phyloP scores from a whole-genome alignment of 2,113 vertebrate species.

The Marcusenius ussheri region DNA sequence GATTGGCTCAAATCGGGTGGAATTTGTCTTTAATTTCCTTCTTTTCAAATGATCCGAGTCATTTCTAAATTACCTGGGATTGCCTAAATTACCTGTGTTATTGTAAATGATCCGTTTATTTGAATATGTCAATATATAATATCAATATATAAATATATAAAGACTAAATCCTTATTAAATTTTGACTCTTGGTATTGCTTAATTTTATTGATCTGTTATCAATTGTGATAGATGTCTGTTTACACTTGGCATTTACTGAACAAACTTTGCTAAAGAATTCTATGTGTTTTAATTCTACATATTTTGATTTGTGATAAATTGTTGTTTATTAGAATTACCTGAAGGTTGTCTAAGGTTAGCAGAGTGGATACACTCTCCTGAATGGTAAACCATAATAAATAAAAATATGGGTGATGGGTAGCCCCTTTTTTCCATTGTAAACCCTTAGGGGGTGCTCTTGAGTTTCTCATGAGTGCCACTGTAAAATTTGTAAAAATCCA shows the following conservation, averaged over 20 bases:
- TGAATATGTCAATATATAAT: not conserved
- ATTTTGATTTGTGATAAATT: not conserved
- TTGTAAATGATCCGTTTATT: not conserved
- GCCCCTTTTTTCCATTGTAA: not conserved
- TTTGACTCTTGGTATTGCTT: not conserved
- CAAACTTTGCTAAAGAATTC: not conserved
- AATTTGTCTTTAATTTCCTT: not conserved
- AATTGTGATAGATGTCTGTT: not conserved
- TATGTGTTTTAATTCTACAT: not conserved
- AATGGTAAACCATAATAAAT: not conserved
- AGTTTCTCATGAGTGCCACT: constrained; percentile 40
- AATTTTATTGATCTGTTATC: not conserved
- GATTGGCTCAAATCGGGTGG: not conserved
- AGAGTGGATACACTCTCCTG: not conserved
- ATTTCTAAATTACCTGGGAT: not conserved
- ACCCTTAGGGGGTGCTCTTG: constrained; percentile 55
- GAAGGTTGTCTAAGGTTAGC: not conserved
- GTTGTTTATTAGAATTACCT: not conserved
- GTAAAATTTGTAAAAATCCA: not conserved
- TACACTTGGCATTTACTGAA: not conserved
- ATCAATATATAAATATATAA: not conserved
- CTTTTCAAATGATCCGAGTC: not conserved
- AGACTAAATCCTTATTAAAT: not conserved
- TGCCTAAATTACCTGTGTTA: not conserved
- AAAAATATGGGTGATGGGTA: not conserved